phyloP scores from a whole-genome alignment of 2,888 invertebrate genomes.

The Heteromyza rotundicornis region DNA sequence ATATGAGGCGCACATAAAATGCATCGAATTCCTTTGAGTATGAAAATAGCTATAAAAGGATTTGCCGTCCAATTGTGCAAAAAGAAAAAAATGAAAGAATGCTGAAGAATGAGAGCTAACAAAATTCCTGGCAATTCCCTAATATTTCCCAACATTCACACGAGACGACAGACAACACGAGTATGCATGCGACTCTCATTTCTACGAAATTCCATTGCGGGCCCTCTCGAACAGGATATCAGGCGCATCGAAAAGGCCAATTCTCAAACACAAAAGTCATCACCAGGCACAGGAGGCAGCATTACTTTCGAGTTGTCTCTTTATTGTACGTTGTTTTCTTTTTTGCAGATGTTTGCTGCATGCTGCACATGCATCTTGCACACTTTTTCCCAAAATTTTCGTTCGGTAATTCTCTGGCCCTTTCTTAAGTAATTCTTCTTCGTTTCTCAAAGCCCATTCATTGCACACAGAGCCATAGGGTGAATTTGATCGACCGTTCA shows the following conservation, averaged over 20 bases:
- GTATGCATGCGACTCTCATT: too few relatives aligned
- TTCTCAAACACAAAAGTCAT: neutral
- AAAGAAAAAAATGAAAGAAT: too few relatives aligned
- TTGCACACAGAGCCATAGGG: neutral
- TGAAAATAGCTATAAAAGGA: too few relatives aligned
- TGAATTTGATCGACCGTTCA: neutral
- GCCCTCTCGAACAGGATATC: neutral
- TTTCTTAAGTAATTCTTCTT: neutral
- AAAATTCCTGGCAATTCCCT: too few relatives aligned
- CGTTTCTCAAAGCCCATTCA: neutral
- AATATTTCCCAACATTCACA: too few relatives aligned
- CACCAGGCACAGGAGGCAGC: neutral
- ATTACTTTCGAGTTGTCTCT: neutral
- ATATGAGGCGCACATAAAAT: too few relatives aligned
- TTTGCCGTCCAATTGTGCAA: too few relatives aligned
- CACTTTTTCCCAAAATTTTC: neutral
- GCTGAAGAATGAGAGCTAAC: too few relatives aligned
- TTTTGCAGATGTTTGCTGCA: conserved; percentile 3
- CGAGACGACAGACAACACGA: too few relatives aligned
- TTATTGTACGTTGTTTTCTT: neutral
- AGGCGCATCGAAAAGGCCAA: neutral
- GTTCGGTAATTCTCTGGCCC: neutral
- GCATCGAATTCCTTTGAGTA: too few relatives aligned
- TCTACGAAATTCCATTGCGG: too few relatives aligned
- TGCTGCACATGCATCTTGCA: neutral